Evolutionary conservation across 23 tunicate species (phyloP).

Genomic region (Ciona savignyi): DNA sequence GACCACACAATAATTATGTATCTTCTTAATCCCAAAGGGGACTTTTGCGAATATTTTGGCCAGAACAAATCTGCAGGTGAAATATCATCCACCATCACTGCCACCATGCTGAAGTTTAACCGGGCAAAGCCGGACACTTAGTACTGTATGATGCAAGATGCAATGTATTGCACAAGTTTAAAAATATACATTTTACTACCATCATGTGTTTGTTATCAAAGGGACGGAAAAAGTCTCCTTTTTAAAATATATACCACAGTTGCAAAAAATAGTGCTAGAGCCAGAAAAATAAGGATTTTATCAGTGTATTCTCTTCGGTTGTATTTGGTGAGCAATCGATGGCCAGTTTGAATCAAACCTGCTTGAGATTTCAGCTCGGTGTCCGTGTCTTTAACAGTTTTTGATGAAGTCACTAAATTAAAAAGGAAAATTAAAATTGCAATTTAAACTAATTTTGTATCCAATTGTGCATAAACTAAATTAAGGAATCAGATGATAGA

Average conservation of each 20-base stretch:
- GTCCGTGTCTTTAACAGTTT: conserved; percentile 41
- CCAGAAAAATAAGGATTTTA: conserved; percentile 68
- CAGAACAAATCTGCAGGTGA: conserved; percentile 92
- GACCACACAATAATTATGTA: conserved; percentile 96
- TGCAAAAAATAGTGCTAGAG: conserved; percentile 73
- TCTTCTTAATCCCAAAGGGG: conserved; percentile 54
- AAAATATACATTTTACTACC: not conserved
- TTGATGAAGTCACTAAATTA: conserved; percentile 58
- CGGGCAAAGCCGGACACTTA: not conserved
- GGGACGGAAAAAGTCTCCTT: conserved; percentile 46
- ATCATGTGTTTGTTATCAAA: not conserved
- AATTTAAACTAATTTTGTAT: too few relatives aligned
- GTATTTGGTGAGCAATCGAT: conserved; percentile 71
- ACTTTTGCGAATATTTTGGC: conserved; percentile 86
- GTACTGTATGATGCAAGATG: too few relatives aligned
- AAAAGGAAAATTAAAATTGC: too few relatives aligned
- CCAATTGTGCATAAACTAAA: too few relatives aligned
- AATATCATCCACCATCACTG: conserved; percentile 68
- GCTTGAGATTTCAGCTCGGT: conserved; percentile 76
- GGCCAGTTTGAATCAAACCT: conserved; percentile 73
- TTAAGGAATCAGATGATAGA: too few relatives aligned
- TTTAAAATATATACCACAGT: conserved; percentile 83
- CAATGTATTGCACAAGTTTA: not conserved
- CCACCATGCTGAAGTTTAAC: conserved; percentile 31
- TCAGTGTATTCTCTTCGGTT: conserved; percentile 82